Evolutionary conservation across 2,888 invertebrate genomes (phyloP).

Genomic region (Tethea ocularis): DNA sequence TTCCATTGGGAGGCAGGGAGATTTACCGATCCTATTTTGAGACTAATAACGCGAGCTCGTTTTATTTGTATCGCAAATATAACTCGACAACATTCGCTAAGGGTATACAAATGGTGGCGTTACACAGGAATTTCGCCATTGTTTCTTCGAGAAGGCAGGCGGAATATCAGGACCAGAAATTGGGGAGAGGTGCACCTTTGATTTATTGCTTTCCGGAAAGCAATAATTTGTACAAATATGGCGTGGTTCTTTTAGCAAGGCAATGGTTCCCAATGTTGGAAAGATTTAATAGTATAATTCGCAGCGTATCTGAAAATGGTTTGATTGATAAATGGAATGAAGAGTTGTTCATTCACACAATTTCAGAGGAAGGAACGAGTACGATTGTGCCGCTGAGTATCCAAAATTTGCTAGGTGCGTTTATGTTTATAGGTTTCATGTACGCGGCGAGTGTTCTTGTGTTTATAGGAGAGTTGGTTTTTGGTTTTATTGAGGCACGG

Average conservation of each 20-base stretch:
- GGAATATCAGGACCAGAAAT: conserved; percentile 70
- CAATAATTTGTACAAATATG: conserved; percentile 77
- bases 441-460: conserved; percentile 60
- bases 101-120: conserved; percentile 67
- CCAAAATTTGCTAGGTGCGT: conserved; percentile 75
- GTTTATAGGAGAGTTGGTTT: conserved; percentile 61
- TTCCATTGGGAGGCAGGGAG: conserved; percentile 75
- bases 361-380: conserved; percentile 50
- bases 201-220: conserved; percentile 77
- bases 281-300: conserved; percentile 72
- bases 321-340: conserved; percentile 78
- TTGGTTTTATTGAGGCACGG: conserved; percentile 24
- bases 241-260: conserved; percentile 72
- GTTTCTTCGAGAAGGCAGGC: conserved; percentile 75
- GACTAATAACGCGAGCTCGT: conserved; percentile 74
- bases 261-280: conserved; percentile 77
- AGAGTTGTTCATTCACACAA: conserved; percentile 65
- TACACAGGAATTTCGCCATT: conserved; percentile 71
- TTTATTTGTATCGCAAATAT: conserved; percentile 79
- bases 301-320: conserved; percentile 77
- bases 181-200: conserved; percentile 70
- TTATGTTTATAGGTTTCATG: conserved; percentile 75
- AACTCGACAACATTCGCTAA: conserved; percentile 68
- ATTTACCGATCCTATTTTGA: conserved; percentile 79
- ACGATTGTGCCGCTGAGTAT: conserved; percentile 64